Evolutionary conservation across 2,888 invertebrate genomes (phyloP).

Genomic region (Plutella xylostella): DNA sequence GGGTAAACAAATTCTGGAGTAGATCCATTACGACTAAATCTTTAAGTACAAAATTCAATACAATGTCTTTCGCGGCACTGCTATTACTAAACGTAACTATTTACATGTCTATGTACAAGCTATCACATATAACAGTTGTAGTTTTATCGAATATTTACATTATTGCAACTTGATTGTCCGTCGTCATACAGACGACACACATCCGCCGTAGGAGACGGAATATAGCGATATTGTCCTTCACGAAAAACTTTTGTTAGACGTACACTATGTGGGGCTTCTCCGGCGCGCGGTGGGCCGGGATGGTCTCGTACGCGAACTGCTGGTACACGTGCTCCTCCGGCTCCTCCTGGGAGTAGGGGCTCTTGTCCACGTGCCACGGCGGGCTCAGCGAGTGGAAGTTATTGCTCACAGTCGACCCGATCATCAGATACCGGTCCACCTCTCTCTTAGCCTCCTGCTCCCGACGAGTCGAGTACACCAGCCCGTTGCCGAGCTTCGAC

Average conservation of each 20-base stretch:
- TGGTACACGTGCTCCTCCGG: constrained; percentile 65
- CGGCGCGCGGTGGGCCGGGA: constrained; percentile 63
- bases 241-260: constrained; percentile 64
- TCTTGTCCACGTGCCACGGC: constrained; percentile 64
- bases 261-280: constrained; percentile 72
- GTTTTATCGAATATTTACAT: constrained; percentile 65
- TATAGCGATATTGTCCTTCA: constrained; percentile 45
- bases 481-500: constrained; percentile 60
- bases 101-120: constrained; percentile 65
- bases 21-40: constrained; percentile 15
- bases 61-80: constrained; percentile 49
- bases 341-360: constrained; percentile 60
- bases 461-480: constrained; percentile 59
- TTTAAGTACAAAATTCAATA: constrained; percentile 61
- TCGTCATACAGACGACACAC: constrained; percentile 35
- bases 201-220: background rate
- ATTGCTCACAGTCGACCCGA: constrained; percentile 62
- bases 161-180: constrained; percentile 56
- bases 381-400: constrained; percentile 64
- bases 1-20: background rate
- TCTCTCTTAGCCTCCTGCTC: constrained; percentile 61
- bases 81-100: constrained; percentile 34
- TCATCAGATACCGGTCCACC: constrained; percentile 63
- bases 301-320: constrained; percentile 65
- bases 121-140: constrained; percentile 67